A percentile compares a stretch with the other conserved stretches of the same genome.
Conservation (phyloP, 2,888 invertebrate genomes). For the Synanthedon formicaeformis region DNA sequence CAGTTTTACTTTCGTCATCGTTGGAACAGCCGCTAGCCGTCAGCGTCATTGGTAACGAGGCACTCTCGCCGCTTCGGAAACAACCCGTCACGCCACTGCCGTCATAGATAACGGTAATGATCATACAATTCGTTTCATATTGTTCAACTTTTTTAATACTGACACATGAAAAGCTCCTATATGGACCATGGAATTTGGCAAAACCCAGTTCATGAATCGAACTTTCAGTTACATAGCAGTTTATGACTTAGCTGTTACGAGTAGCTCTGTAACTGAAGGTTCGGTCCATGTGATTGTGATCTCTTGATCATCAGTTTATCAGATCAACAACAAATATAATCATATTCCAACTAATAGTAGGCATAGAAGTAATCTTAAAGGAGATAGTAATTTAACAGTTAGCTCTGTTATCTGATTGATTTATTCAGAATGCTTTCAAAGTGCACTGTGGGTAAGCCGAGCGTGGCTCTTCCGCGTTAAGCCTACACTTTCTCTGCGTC, state of each 20-base stretch:
- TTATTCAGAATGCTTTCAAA: slow-evolving; percentile 4
- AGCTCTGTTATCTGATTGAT: background rate
- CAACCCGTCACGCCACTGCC: background rate
- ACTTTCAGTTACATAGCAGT: no score
- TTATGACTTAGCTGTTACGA: no score
- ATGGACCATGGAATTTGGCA: no score
- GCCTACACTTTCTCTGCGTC: slow-evolving; percentile 38
- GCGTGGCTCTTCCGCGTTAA: slow-evolving; percentile 29
- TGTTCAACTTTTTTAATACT: no score
- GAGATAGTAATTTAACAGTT: background rate
- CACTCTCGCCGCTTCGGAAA: slow-evolving; percentile 25
- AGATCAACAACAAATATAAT: no score
- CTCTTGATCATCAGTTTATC: no score
- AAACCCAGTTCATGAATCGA: no score
- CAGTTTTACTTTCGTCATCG: slow-evolving; percentile 38
- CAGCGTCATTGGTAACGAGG: slow-evolving; percentile 2
- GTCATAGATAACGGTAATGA: background rate
- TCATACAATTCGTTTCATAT: background rate
- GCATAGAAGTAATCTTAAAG: no score
- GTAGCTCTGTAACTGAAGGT: no score
- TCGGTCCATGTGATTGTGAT: no score
- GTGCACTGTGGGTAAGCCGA: slow-evolving; percentile 12
- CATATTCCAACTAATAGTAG: no score
- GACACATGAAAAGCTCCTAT: no score
- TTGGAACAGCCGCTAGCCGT: background rate